These are phyloP conservation scores for Todiramphus saurophagus DNA, from an alignment of 2,113 vertebrate genomes.

Conservation along the genomic window DNA sequence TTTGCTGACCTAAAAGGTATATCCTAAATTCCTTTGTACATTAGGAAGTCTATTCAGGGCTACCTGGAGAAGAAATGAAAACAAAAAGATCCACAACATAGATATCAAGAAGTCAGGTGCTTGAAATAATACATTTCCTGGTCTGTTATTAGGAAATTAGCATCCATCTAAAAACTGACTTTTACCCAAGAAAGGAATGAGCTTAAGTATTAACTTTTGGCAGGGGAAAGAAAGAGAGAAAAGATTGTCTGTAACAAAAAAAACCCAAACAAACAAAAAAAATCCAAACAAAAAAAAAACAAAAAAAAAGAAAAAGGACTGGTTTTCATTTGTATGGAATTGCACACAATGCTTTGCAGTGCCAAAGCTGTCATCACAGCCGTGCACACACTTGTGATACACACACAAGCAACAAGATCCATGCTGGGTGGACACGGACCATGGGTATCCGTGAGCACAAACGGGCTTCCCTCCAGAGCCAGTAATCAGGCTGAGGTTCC, in stretches of 20 bases:
- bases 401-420: rapidly evolving
- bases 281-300: no score
- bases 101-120: background rate
- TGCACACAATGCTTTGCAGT: background rate
- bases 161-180: background rate
- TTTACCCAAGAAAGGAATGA: background rate
- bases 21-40: background rate
- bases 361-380: background rate
- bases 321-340: background rate
- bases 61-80: background rate
- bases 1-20: background rate
- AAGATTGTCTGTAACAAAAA: background rate
- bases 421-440: rapidly evolving
- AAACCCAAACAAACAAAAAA: background rate
- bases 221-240: rapidly evolving
- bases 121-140: background rate
- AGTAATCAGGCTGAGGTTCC: background rate
- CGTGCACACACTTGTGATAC: background rate
- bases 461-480: no score
- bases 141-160: background rate
- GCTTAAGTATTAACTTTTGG: background rate
- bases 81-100: background rate
- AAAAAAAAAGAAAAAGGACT: rapidly evolving
- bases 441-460: background rate
- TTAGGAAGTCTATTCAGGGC: background rate